These are phyloP conservation scores for Danaus melanippus DNA, from an alignment of 1,140 invertebrate genomes.

Conservation along the genomic window DNA sequence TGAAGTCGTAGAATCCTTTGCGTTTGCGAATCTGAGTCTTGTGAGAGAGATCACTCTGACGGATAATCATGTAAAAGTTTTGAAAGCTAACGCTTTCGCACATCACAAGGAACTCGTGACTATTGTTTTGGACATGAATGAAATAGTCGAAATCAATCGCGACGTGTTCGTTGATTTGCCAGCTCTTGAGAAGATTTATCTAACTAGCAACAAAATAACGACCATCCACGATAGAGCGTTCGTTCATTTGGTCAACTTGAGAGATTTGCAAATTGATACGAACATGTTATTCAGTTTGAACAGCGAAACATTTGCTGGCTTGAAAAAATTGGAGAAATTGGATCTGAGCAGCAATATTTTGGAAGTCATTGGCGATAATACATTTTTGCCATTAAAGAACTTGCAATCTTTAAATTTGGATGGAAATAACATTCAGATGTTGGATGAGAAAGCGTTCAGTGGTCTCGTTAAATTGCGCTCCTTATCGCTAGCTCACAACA, in stretches of 20 bases:
- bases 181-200: constrained; percentile 74
- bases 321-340: constrained; percentile 76
- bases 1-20: constrained; percentile 75
- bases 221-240: constrained; percentile 82
- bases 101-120: constrained; percentile 75
- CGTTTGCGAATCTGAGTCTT: constrained; percentile 80
- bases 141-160: constrained; percentile 79
- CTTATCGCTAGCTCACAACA: constrained; percentile 81
- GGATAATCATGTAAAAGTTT: constrained; percentile 76
- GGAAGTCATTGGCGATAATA: constrained; percentile 80
- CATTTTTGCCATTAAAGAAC: constrained; percentile 80
- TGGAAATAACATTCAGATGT: constrained; percentile 77
- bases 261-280: constrained; percentile 78
- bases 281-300: constrained; percentile 81
- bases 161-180: constrained; percentile 81
- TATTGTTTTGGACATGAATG: constrained; percentile 80
- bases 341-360: constrained; percentile 79
- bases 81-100: constrained; percentile 78
- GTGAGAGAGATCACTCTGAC: constrained; percentile 78
- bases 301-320: constrained; percentile 79
- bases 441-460: constrained; percentile 80
- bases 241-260: constrained; percentile 74
- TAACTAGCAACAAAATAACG: constrained; percentile 81
- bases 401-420: constrained; percentile 80
- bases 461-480: constrained; percentile 77